Base-by-base conservation (phyloP, 2,888 invertebrate species). In the Periphyllus acericola region DNA sequence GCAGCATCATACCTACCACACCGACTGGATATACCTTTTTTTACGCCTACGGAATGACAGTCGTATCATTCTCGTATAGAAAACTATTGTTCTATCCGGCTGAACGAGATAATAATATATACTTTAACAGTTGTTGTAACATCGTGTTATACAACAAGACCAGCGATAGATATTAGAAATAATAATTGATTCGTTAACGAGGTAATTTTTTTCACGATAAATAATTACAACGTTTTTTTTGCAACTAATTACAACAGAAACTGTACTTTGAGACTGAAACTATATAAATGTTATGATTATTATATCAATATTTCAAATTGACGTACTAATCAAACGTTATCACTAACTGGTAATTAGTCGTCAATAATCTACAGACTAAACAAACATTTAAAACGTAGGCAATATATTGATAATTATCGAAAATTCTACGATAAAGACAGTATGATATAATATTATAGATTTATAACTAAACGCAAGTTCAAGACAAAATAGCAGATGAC, bases 21-120 rank as follows among this genome's bases (percentile, higher is more conserved):
- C 68, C 32, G 68, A 46, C 66, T 52, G 68, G 11, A 66, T 46
- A 46, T 68, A 66, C 46, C 32, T 76, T 68, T 29, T 60, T 84
- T 76, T 14, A 79, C 83, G 75, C 83, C 75, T 60, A 83, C 83
- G 21, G 60, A 83, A 83, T 40, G 25, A 81, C 29, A 29, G 32
- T 60, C n/a, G 32, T 14, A 46, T 21, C n/a, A 36, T 84, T 76
- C 25, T 40, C 25, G 32, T 19, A 19, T 36, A 8, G 66, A 4
- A 4, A 72, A 74, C 72, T n/a, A 83, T 55, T 55, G 25, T 74
- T 29, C 21, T 29, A 83, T 29, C 4, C 60, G 0, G 11, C 71
- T 36, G 19, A 66, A 80, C 36, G 9, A 36, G 9, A 66, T n/a
- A n/a, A n/a, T n/a, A n/a, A n/a, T n/a, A 32, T 46, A 52, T 46